A percentile compares a stretch with the other conserved stretches of the same genome.
phyloP scores from a whole-genome alignment of 1,140 invertebrate genomes.

The Matsumurasca onukii region DNA sequence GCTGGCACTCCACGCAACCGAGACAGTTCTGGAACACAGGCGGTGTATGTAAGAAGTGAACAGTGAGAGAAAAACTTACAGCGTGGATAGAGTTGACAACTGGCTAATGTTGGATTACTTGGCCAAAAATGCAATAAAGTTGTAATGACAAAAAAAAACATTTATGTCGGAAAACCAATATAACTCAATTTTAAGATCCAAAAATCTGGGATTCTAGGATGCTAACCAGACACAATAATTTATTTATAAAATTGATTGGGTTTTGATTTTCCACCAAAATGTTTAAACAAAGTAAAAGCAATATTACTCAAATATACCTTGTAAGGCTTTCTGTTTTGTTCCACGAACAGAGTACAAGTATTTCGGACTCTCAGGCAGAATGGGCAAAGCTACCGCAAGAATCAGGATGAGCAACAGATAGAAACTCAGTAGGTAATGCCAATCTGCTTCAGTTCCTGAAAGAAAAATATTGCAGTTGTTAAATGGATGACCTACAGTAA shows the following conservation, averaged over 20 bases:
- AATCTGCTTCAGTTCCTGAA: constrained; percentile 58
- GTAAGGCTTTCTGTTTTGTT: constrained; percentile 59
- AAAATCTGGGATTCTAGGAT: too few relatives aligned
- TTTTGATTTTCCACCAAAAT: too few relatives aligned
- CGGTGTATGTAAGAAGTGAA: not conserved
- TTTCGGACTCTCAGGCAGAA: constrained; percentile 83
- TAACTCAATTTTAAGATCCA: too few relatives aligned
- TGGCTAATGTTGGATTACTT: not conserved
- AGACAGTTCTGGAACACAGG: constrained; percentile 50
- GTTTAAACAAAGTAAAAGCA: too few relatives aligned
- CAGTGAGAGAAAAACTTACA: not conserved
- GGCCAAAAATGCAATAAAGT: too few relatives aligned
- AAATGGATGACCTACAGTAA: too few relatives aligned
- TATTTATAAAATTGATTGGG: too few relatives aligned
- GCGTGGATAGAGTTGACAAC: not conserved
- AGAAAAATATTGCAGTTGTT: too few relatives aligned
- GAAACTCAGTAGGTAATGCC: constrained; percentile 69
- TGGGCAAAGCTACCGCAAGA: constrained; percentile 54
- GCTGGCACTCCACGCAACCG: constrained; percentile 52
- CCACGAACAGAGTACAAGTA: constrained; percentile 72
- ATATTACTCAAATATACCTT: constrained; percentile 55
- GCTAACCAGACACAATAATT: too few relatives aligned
- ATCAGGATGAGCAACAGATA: constrained; percentile 50
- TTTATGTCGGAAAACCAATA: too few relatives aligned
- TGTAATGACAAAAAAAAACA: too few relatives aligned